Percentiles rank a stretch among this genome's conserved stretches.
Evolutionary conservation across 2,113 vertebrate species (phyloP).

Genomic region (Hemibagrus wyckioides): DNA sequence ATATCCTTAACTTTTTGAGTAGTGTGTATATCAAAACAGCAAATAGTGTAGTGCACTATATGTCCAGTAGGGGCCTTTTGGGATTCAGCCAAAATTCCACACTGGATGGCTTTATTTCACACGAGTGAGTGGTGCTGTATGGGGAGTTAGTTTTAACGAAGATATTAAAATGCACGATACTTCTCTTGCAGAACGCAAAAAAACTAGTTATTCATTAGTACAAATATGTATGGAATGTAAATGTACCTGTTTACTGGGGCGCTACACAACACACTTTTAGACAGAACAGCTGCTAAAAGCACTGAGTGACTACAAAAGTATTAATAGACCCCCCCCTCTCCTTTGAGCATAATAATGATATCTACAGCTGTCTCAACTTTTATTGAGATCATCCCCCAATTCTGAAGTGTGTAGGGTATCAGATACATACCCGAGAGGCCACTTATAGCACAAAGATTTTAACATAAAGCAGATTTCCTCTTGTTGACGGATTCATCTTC

Average conservation of each 20-base stretch:
- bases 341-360: not conserved
- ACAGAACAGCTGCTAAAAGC: slow-evolving; percentile 7
- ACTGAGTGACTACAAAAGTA: not conserved
- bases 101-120: not conserved
- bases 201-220: not conserved
- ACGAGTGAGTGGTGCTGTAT: not conserved
- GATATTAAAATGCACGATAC: not conserved
- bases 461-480: not conserved
- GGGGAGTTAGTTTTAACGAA: not conserved
- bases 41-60: not conserved
- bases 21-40: not conserved
- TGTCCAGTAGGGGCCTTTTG: not conserved
- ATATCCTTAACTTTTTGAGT: too few species aligned
- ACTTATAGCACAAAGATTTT: not conserved
- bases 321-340: not conserved
- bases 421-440: not conserved
- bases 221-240: too few species aligned
- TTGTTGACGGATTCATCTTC: not conserved
- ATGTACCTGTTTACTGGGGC: not conserved
- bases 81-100: not conserved
- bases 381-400: not conserved
- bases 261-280: not conserved
- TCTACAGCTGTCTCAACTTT: not conserved
- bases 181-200: not conserved
- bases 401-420: not conserved